phyloP scores from a whole-genome alignment of 2,888 invertebrate species.

The Mechanitis messenoides region DNA sequence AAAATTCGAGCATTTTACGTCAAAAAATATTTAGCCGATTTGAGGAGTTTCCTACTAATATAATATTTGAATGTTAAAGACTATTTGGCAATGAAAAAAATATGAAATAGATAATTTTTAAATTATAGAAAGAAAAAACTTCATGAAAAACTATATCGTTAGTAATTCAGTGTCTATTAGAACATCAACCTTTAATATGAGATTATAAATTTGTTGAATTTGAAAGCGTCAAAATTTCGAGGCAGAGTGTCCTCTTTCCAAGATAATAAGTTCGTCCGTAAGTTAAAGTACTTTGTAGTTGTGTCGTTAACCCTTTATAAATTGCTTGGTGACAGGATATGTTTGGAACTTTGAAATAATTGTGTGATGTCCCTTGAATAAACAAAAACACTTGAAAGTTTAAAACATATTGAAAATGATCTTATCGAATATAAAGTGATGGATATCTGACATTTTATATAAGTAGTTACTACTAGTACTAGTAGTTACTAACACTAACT shows the following conservation, averaged over 20 bases:
- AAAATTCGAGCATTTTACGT: no score
- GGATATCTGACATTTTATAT: neutral
- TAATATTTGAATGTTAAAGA: no score
- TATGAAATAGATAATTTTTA: no score
- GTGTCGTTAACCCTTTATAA: slow-evolving; percentile 25
- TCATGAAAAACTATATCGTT: no score
- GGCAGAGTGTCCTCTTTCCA: slow-evolving; percentile 6
- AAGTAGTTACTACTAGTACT: neutral
- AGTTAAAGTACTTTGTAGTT: slow-evolving; percentile 16
- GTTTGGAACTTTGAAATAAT: slow-evolving; percentile 27
- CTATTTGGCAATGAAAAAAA: no score
- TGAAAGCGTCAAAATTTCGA: neutral
- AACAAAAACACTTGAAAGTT: slow-evolving; percentile 12
- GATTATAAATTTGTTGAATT: neutral
- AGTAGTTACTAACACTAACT: no score
- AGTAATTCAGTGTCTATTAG: no score
- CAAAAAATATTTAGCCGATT: no score
- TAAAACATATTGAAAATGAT: neutral
- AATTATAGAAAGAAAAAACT: no score
- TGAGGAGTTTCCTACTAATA: no score
- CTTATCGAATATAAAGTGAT: neutral
- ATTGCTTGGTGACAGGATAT: slow-evolving; percentile 26
- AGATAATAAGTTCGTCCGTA: slow-evolving; percentile 22
- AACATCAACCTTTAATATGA: no score
- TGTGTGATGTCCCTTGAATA: slow-evolving; percentile 26